phyloP scores from a whole-genome alignment of 2,113 vertebrate genomes.

The Lasiurus cinereus region DNA sequence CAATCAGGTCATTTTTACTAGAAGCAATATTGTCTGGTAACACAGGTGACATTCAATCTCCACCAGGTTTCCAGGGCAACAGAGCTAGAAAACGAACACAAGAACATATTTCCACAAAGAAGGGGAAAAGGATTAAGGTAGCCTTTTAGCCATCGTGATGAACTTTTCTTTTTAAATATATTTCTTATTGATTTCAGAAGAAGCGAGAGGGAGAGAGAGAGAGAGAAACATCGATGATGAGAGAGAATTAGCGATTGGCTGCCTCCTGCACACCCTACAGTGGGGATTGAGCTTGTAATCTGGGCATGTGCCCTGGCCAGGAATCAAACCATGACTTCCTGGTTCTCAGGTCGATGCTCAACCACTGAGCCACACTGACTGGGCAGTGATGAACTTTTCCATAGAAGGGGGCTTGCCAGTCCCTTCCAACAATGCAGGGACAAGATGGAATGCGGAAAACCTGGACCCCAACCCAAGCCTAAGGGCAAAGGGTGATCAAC shows the following conservation, averaged over 20 bases:
- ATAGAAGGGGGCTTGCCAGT: background rate
- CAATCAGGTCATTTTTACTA: conserved; percentile 76
- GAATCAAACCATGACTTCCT: too few relatives aligned
- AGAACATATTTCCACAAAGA: conserved; percentile 67
- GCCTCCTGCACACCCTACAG: too few relatives aligned
- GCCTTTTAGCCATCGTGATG: conserved; percentile 44
- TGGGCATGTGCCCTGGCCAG: too few relatives aligned
- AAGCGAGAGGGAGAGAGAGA: too few relatives aligned
- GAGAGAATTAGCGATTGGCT: too few relatives aligned
- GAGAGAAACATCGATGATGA: too few relatives aligned
- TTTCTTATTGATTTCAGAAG: too few relatives aligned
- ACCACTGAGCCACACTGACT: too few relatives aligned
- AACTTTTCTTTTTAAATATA: background rate
- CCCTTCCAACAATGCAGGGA: background rate
- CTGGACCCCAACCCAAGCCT: background rate
- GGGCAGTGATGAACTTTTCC: background rate
- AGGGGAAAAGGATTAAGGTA: conserved; percentile 60
- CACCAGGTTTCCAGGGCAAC: conserved; percentile 77
- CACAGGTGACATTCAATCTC: conserved; percentile 75
- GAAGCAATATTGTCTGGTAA: conserved; percentile 76
- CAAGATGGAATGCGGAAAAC: background rate
- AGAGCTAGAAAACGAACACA: conserved; percentile 70
- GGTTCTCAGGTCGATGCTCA: too few relatives aligned
- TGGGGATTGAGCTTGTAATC: too few relatives aligned
- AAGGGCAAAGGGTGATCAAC: background rate